A percentile compares a stretch with the other conserved stretches of the same genome.
These are phyloP conservation scores for Stichodactyla helianthus DNA, from an alignment of 64 coral and sea anemone species.

Conservation along the genomic window DNA sequence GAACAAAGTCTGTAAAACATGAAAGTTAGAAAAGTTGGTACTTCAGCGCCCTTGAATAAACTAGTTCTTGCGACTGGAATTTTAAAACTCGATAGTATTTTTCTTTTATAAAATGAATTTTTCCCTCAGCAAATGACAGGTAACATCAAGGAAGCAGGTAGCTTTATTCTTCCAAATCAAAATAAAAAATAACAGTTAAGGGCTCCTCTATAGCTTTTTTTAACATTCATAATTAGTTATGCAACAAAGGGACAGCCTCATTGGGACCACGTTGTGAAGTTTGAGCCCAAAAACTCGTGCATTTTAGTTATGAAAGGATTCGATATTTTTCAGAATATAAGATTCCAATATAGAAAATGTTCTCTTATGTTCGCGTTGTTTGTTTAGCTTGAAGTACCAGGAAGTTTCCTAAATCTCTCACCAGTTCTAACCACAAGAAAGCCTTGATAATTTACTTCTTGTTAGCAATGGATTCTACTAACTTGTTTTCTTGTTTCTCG, in stretches of 20 bases:
- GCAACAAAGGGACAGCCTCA: background rate
- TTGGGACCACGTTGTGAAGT: background rate
- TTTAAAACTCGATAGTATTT: background rate
- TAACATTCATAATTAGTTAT: background rate
- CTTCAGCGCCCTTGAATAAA: background rate
- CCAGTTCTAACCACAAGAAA: background rate
- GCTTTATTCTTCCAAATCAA: slow-evolving; percentile 2
- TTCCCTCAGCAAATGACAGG: background rate
- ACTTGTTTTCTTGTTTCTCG: slow-evolving; percentile 39
- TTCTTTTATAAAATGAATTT: background rate
- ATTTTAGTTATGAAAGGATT: background rate
- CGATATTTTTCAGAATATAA: background rate
- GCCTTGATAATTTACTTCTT: background rate
- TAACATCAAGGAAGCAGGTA: background rate
- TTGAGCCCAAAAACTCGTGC: too few relatives aligned
- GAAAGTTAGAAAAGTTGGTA: background rate
- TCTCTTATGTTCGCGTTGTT: background rate
- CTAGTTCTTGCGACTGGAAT: background rate
- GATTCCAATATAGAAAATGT: background rate
- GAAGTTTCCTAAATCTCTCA: background rate
- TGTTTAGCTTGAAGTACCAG: background rate
- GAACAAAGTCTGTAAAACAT: background rate
- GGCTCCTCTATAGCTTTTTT: background rate
- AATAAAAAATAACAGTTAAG: background rate
- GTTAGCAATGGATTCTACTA: background rate